A percentile compares a stretch with the other conserved stretches of the same genome.
These are phyloP conservation scores for Megaceryle torquata DNA, from an alignment of 2,113 vertebrate genomes.

Conservation along the genomic window DNA sequence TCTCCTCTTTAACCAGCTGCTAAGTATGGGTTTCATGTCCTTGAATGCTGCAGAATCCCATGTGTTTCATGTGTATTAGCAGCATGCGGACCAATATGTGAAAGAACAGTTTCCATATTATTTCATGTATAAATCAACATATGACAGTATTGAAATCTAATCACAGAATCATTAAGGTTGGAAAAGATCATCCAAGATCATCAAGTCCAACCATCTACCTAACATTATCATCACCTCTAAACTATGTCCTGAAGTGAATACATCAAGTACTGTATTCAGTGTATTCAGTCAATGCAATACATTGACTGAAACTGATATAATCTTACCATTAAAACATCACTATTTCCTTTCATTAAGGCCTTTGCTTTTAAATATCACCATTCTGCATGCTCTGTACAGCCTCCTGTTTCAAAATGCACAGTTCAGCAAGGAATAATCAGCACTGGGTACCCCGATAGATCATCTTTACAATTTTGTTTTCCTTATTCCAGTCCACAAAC, in stretches of 20 bases:
- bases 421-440: not conserved
- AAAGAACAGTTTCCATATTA: not conserved
- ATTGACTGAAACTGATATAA: not conserved
- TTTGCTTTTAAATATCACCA: not conserved
- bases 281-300: not conserved
- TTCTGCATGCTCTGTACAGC: not conserved
- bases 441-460: not conserved
- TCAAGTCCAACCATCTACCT: too few relatives aligned
- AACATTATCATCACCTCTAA: too few relatives aligned
- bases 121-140: constrained; percentile 12
- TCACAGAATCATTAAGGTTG: too few relatives aligned
- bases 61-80: rapidly evolving
- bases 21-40: not conserved
- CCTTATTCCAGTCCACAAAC: not conserved
- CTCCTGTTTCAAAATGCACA: not conserved
- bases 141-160: not conserved
- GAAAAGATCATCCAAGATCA: too few relatives aligned
- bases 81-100: not conserved
- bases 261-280: too few relatives aligned
- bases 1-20: not conserved
- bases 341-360: not conserved
- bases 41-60: not conserved
- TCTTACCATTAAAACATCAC: not conserved
- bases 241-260: too few relatives aligned
- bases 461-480: not conserved